phyloP scores from a whole-genome alignment of 2,888 invertebrate genomes.

The Tenthredo scrophulariae region DNA sequence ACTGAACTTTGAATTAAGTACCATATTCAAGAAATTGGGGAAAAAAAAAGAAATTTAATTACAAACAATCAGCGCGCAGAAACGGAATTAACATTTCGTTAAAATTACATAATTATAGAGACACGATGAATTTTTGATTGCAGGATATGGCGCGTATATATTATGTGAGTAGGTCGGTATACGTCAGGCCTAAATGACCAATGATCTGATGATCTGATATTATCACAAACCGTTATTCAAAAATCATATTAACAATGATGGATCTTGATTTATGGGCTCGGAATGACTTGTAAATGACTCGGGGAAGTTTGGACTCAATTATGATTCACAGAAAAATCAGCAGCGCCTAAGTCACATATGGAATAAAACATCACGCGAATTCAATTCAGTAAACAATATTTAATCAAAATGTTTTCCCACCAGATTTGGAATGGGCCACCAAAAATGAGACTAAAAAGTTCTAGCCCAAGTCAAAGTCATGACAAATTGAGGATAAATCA shows the following conservation, averaged over 20 bases:
- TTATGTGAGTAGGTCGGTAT: not conserved
- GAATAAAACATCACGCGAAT: not conserved
- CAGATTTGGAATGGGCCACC: too few species aligned
- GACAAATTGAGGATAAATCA: not conserved
- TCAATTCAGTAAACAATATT: too few species aligned
- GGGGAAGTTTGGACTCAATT: not conserved
- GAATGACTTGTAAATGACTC: not conserved
- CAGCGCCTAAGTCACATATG: not conserved
- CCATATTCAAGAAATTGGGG: not conserved
- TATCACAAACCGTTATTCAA: constrained; percentile 4
- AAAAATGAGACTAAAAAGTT: not conserved
- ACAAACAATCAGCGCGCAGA: not conserved
- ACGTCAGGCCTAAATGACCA: not conserved
- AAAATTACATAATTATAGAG: not conserved
- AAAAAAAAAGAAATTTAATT: not conserved
- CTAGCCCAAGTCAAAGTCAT: not conserved
- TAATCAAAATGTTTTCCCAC: not conserved
- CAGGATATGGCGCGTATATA: not conserved
- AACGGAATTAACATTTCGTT: not conserved
- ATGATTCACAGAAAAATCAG: not conserved
- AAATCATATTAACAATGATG: not conserved
- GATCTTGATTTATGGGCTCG: not conserved
- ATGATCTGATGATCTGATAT: not conserved
- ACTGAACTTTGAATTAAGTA: not conserved
- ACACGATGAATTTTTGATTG: not conserved